Evolutionary conservation across 2,888 invertebrate species (phyloP), one percentile per base, ranked within the genome.

Genomic region (Eristalis intricaria): DNA sequence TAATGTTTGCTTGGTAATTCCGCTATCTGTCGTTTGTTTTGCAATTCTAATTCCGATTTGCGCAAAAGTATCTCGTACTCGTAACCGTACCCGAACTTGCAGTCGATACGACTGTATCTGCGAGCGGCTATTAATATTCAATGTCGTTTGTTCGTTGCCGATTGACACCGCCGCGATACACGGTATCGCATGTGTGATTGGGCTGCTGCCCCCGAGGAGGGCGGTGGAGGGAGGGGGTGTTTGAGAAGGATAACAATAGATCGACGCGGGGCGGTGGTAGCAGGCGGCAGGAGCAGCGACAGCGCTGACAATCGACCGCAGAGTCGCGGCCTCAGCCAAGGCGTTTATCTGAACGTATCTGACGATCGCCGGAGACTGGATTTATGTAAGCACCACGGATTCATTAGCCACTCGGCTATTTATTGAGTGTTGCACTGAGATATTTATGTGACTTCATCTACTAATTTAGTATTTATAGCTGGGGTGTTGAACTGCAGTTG

Each of bases 1-100:
- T n/a, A n/a, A n/a, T n/a, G n/a, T n/a, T n/a, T n/a, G n/a, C n/a
- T n/a, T n/a, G n/a, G n/a, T 87, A 87, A 87, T 87, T 87, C 87
- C 63, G 65, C 79, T 84, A 77, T 86, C 78, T 87, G 83, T 79
- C 83, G 79, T 83, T 87, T 83, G 76, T 87, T 87, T 87, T 83
- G 87, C 87, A 87, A 87, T 87, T 87, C 87, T 87, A 87, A 87
- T 87, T 86, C 69, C 70, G 80, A 75, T 84, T 80, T 84, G 75
- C 56, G 50, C 85, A 82, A 77, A 70, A 69, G 40, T 70, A 68
- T 73, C 69, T 69, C 40, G 68, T 75, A 69, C 78, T n/a, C 19
- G 56, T 69, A 76, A 58, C 22, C 58, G 19, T 38, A 56, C 29
- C 23, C 19, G 15, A 2, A 32, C 32, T 32, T 7, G 5, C 5